phyloP scores from a whole-genome alignment of 2,888 invertebrate genomes.

The Scaptomyza tumidula region DNA sequence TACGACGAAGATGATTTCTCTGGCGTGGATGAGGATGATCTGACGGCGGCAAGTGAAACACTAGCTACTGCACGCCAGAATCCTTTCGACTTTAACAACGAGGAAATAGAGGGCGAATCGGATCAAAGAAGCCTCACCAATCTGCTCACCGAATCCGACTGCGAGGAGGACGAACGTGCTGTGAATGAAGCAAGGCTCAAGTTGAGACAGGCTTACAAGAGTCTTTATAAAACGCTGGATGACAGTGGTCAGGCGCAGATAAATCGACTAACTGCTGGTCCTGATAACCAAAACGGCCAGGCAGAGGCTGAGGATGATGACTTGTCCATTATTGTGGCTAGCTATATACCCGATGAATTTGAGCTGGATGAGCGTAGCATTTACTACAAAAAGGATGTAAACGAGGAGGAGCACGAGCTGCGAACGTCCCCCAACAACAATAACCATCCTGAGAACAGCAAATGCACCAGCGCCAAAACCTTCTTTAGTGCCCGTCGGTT shows the following conservation, averaged over 20 bases:
- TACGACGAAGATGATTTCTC: conserved; percentile 66
- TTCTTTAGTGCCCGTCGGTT: conserved; percentile 76
- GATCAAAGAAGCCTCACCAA: conserved; percentile 79
- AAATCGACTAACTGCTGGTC: conserved; percentile 41
- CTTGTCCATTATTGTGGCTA: conserved; percentile 83
- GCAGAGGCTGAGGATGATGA: conserved; percentile 80
- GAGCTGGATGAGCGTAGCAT: conserved; percentile 66
- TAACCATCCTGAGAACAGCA: conserved; percentile 36
- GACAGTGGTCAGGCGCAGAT: conserved; percentile 49
- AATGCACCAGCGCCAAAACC: conserved; percentile 45
- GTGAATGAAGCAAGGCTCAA: conserved; percentile 66
- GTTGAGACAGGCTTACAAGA: conserved; percentile 59
- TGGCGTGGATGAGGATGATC: conserved; percentile 66
- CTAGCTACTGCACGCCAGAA: conserved; percentile 58
- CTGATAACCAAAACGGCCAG: conserved; percentile 27
- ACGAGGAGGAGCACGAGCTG: conserved; percentile 7
- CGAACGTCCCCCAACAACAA: conserved; percentile 14
- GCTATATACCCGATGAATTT: conserved; percentile 78
- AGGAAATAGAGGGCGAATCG: conserved; percentile 58
- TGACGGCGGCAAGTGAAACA: conserved; percentile 37
- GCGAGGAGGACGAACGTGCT: conserved; percentile 73
- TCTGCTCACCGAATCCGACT: conserved; percentile 75
- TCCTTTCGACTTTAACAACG: conserved; percentile 68
- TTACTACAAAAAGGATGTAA: conserved; percentile 59
- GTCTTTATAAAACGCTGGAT: conserved; percentile 54